A percentile compares a stretch with the other conserved stretches of the same genome.
phyloP scores from a whole-genome alignment of 2,797 vertebrate genomes.

The Megalops cyprinoides region DNA sequence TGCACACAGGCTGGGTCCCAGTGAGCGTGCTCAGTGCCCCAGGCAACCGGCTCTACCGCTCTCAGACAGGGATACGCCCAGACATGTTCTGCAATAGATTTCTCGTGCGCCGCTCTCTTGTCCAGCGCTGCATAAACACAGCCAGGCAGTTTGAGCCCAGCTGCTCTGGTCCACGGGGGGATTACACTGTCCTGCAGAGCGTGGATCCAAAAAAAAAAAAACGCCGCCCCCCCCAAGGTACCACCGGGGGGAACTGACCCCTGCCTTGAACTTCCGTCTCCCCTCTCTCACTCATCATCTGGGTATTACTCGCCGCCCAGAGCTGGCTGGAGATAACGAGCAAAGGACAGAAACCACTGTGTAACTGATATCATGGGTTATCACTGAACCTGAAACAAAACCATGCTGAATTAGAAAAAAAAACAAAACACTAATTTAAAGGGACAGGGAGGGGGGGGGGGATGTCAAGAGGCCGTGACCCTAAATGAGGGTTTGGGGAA shows the following conservation, averaged over 20 bases:
- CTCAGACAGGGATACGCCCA: conserved; percentile 48
- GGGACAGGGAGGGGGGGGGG: not conserved
- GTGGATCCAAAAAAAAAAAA: too few species aligned
- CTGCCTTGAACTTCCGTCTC: conserved; percentile 23
- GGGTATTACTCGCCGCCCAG: not conserved
- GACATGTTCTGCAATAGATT: conserved; percentile 44
- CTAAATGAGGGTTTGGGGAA: not conserved
- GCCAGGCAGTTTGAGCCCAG: conserved; percentile 43
- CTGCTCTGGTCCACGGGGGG: conserved; percentile 33
- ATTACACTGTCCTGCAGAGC: not conserved
- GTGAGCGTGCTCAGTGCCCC: conserved; percentile 29
- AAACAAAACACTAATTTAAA: not conserved
- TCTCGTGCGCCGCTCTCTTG: conserved; percentile 41
- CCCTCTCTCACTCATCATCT: conserved; percentile 23
- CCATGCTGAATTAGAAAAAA: not conserved
- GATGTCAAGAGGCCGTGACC: not conserved
- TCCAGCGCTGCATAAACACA: conserved; percentile 52
- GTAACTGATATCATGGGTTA: conserved; percentile 10
- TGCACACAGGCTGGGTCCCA: conserved; percentile 25
- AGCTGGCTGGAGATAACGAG: not conserved
- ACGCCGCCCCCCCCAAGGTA: too few species aligned
- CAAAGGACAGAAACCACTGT: not conserved
- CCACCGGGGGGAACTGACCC: not conserved
- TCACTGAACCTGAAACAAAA: conserved; percentile 3
- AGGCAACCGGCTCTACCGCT: conserved; percentile 34